phyloP scores from a whole-genome alignment of 2,113 vertebrate species.

The Eudyptes chrysolophus region DNA sequence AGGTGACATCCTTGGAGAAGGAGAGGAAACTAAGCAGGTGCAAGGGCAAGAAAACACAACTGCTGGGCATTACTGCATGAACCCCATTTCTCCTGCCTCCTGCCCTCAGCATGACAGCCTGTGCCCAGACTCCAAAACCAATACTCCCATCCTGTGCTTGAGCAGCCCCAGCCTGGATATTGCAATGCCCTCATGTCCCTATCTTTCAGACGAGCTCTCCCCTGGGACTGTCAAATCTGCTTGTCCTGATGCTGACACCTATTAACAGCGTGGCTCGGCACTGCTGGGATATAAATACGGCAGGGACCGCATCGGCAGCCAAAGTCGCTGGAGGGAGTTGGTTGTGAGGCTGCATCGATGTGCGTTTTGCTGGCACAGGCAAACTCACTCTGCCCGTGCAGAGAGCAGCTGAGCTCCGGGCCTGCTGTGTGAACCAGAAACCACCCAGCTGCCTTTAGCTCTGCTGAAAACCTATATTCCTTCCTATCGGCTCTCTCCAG shows the following conservation, averaged over 20 bases:
- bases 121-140: neutral
- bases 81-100: neutral
- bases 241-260: neutral
- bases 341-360: neutral
- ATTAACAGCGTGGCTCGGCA: accelerated
- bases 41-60: neutral
- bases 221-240: neutral
- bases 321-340: neutral
- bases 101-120: neutral
- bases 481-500: neutral
- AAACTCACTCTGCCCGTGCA: neutral
- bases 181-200: neutral
- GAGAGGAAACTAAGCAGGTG: neutral
- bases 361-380: neutral
- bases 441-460: neutral
- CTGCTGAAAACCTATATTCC: neutral
- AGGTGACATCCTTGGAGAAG: neutral
- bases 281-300: neutral
- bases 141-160: neutral
- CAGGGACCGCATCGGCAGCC: neutral
- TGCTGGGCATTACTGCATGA: accelerated
- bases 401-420: neutral
- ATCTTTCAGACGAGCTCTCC: neutral
- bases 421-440: neutral
- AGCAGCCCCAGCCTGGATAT: neutral